Evolutionary conservation across 2,113 vertebrate species (phyloP), one percentile per base, ranked within the genome.

Genomic region (Excalfactoria chinensis): DNA sequence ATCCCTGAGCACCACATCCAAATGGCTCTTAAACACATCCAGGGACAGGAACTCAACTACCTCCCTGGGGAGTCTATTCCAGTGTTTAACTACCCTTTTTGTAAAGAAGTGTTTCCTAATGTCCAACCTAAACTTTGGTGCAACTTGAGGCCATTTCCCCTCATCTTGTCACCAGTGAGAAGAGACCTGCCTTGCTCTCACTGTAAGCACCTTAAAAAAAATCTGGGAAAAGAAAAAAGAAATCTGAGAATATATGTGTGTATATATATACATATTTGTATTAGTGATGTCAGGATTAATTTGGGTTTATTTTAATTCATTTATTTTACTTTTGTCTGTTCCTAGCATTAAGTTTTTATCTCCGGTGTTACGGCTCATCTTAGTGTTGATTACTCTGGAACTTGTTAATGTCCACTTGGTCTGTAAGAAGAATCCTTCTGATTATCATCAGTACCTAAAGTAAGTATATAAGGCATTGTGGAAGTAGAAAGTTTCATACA

Each of bases 381-480:
- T 97, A 35, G 28, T 97, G 8, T 72, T 98, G 53, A 56, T 97
- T 53, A 76, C 92, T 2, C 43, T 98, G 92, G 97, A 98, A 32
- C 19, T 97, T 86, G 34, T 94, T 67, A 97, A 59, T 7, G 6
- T 98, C 41, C 94, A 97, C 21, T 55, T 23, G 2, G 84, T 97
- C 89, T 69, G 5, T 66, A 77, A 90, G 44, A 97, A 97, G 75
- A 88, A 22, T n/a, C 7, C 80, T 72, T 46, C 6, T 17, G 97
- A 97, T 37, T 95, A 92, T 82, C 97, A 96, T 37, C 95, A 91
- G 55, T 98, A 98, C 56, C 85, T 98, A 22, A 98, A 96, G 98
- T 98, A 68, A 98, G 98, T 96, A 49, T 66, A 6, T 78, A 59
- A 58, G 40, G 62, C 5, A 48, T 60, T 18, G 46, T 78, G 22